phyloP scores from a whole-genome alignment of 2,888 invertebrate species.

The Blera fallax region DNA sequence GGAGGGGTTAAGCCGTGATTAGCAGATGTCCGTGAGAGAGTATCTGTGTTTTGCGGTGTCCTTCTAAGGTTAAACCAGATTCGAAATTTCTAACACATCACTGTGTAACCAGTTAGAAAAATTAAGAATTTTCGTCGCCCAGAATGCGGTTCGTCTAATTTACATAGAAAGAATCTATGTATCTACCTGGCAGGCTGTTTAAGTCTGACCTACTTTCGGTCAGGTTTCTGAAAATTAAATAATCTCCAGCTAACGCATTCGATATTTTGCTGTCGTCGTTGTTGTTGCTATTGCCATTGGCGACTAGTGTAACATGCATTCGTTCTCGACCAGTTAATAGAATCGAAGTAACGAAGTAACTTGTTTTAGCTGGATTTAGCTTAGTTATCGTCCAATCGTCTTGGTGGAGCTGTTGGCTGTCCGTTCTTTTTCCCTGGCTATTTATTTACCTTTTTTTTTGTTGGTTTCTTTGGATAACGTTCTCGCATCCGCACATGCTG shows the following conservation, averaged over 20 bases:
- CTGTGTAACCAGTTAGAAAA: too few species aligned
- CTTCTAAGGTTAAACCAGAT: too few species aligned
- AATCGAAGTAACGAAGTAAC: slow-evolving; percentile 49
- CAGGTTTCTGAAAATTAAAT: slow-evolving; percentile 64
- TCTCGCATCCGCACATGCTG: slow-evolving; percentile 53
- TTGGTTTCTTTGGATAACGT: slow-evolving; percentile 37
- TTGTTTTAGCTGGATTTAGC: slow-evolving; percentile 45
- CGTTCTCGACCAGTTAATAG: slow-evolving; percentile 20
- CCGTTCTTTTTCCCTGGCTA: slow-evolving; percentile 28
- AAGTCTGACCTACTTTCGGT: slow-evolving; percentile 50
- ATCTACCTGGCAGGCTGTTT: not conserved
- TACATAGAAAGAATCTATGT: slow-evolving; percentile 29
- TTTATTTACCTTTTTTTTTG: slow-evolving; percentile 14
- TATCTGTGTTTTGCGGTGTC: not conserved
- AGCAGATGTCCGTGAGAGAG: not conserved
- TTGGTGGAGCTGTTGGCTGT: too few species aligned
- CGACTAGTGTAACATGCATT: not conserved
- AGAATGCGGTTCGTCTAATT: slow-evolving; percentile 31
- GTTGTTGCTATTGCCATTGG: not conserved
- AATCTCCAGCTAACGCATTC: slow-evolving; percentile 45
- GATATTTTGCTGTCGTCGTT: slow-evolving; percentile 36
- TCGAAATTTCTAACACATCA: too few species aligned
- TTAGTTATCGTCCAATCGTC: slow-evolving; percentile 19
- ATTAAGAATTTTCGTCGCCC: not conserved
- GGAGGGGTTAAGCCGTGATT: too few species aligned